Percentiles rank a stretch among this genome's conserved stretches.
Conservation (phyloP, 2,888 invertebrate species). For the Teinopalpus imperialis region DNA sequence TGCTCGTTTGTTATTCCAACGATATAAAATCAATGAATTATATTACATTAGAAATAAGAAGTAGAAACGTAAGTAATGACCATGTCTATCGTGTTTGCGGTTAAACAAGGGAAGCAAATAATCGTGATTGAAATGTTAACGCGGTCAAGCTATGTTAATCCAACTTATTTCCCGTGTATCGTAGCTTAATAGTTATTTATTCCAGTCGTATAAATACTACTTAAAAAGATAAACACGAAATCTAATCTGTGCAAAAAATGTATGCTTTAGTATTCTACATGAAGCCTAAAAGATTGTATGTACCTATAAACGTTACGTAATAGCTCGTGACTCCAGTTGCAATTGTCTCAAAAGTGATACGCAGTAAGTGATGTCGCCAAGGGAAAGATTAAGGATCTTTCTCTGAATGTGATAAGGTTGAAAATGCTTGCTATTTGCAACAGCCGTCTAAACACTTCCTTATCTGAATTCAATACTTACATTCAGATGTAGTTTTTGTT, state of each 20-base stretch:
- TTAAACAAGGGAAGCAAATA: conserved; percentile 26
- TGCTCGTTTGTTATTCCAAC: too few relatives aligned
- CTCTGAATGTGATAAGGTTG: conserved; percentile 37
- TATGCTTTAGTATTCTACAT: conserved; percentile 50
- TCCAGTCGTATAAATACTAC: conserved; percentile 30
- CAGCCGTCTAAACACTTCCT: conserved; percentile 38
- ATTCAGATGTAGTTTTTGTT: conserved; percentile 53
- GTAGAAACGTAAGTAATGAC: conserved; percentile 6
- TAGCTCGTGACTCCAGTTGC: conserved; percentile 77
- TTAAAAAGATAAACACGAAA: conserved; percentile 35
- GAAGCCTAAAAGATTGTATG: conserved; percentile 53
- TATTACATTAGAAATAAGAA: conserved; percentile 14
- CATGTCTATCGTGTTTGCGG: conserved; percentile 14
- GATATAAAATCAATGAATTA: too few relatives aligned
- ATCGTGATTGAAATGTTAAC: conserved; percentile 24
- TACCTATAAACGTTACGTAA: conserved; percentile 63
- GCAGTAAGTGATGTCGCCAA: conserved; percentile 47
- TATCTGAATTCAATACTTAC: conserved; percentile 53
- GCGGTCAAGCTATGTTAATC: conserved; percentile 16
- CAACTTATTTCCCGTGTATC: conserved; percentile 22
- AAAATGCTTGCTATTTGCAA: too few relatives aligned
- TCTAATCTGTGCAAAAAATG: conserved; percentile 31
- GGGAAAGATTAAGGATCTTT: conserved; percentile 46
- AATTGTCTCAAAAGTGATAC: conserved; percentile 51
- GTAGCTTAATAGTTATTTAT: conserved; percentile 18